Base-by-base conservation (phyloP, 2,113 vertebrate species). In the Bubo scandiacus region DNA sequence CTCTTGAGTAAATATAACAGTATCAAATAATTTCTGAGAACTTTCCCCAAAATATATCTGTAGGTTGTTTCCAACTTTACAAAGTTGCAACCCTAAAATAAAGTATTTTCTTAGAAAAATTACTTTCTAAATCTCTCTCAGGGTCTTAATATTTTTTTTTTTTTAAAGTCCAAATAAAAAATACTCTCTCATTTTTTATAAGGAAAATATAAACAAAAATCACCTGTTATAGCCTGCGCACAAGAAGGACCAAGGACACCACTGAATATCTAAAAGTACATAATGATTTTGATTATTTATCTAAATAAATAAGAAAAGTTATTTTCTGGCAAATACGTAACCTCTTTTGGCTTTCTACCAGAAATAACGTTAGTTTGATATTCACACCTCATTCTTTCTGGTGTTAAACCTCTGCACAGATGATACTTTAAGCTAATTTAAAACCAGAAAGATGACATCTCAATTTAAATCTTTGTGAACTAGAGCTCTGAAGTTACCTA, bases 241-340 rank as follows among this genome's bases (percentile, higher is more conserved):
- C 4, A 86, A 22, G 9, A 65, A 19, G 3, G 16, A 47, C 8
- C 27, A 66, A 78, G 36, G 42, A 75, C 65, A 84, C 4, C 9
- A 68, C 47, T 27, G 25, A 90, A 87, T 77, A 92, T 14, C 7
- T 78, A 43, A 80, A 51, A 68, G 15, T 12, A 83, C 73, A 32
- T 36, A 87, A 88, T 34, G 32, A 79, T 40, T 93, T 88, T 73
- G 49, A 66, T 51, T 70, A 88, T 55, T 92, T 90, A 66, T 20
- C 51, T 90, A 94, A 89, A 92, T 78, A 96, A 84, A 62, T 29
- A 82, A 32, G 42, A 75, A 42, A n/a, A 49, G 38, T 12, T 89
- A 38, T 87, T 95, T 97, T 97, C 29, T 93, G 81, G 55, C 25
- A 96, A 89, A 91, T 65, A 86, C 12, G 6, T 62, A 94, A 55